Evolutionary conservation across 2,113 vertebrate species (phyloP), one percentile per base, ranked within the genome.

Genomic region (Elgaria multicarinata): DNA sequence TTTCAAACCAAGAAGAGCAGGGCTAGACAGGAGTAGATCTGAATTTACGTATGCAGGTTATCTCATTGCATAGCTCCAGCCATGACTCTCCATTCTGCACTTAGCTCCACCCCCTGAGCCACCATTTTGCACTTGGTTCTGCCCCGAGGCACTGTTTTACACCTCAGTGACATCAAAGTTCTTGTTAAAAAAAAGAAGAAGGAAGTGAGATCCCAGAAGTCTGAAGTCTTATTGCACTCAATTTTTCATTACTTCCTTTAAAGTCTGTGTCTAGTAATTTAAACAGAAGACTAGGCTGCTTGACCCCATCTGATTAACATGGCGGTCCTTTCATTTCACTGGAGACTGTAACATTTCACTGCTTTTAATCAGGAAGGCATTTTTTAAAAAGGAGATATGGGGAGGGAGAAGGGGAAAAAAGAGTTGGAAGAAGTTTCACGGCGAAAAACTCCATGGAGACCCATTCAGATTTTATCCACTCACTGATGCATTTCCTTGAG

Each of bases 171-270:
- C 67, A 28, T 69, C 67, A 69, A 31, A 6, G 12, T 69, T 69
- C 67, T 58, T 58, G 55, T 58, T 58, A 69, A 69, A 69, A 33
- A 12, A 28, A 33, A 69, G 33, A 14, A 71, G 18, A 16, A 14
- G 18, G 18, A 71, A 36, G 69, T n/a, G n/a, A n/a, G 14, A 71
- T 14, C 13, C 33, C 33, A 71, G 12, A 4, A n/a, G 33, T 33
- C 33, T n/a, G 33, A 71, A 71, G 33, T 18, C 28, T 31, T 55
- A 7, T 26, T 2, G 16, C 46, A 85, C 6, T 89, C 62, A 71
- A 87, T 75, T 91, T 91, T 84, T 91, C 90, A 91, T 89, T 82
- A 14, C 36, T 93, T 31, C 26, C 7, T 64, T 1, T 92, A 85
- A 44, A 76, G 24, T 76, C 33, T 85, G 42, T 6, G 13, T 28